Base-by-base conservation (phyloP, 2,113 vertebrate genomes). In the Thamnophis sirtalis region DNA sequence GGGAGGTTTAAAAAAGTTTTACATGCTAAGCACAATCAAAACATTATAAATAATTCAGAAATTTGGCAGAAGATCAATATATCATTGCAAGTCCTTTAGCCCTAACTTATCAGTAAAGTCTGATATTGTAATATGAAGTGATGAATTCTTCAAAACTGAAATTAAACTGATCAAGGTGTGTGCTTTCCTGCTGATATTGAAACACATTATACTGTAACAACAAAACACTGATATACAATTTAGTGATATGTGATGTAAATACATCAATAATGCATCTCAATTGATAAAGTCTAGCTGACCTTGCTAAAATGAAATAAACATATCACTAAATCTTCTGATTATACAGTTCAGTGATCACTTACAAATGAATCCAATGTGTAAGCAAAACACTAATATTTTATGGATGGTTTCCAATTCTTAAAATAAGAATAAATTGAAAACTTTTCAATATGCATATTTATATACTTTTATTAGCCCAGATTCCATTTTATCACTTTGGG, bases 31-130 rank as follows among this genome's bases (percentile, higher is more conserved):
- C 50, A n/a, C 33, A 33, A 92, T 87, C 33, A 73, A 90, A 53
- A 86, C 38, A 26, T 55, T 93, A 90, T 87, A 93, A 90, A 90
- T 93, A 51, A 87, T 10, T 48, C 24, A 55, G 50, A 92, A 55
- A 51, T 73, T 73, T 55, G 26, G 38, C 54, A 87, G 50, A 85
- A 49, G 80, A 80, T 92, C 84, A 92, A 90, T 90, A 90, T 56
- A 28, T 55, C 80, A 68, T 73, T 58, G 88, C 9, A 24, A 87
- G 89, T 55, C 60, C 63, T 91, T 15, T 50, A 87, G 56, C 85
- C 49, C 13, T 68, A 49, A 51, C 55, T 58, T 92, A 24, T 86
- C 84, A 53, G 55, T 92, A 89, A 38, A 86, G 49, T 68, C 56
- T 87, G 0, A 51, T 80, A 19, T 50, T 89, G 93, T 91, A 92